Evolutionary conservation across 1,140 invertebrate species (phyloP).

Genomic region (Pseudomyrmex gracilis): DNA sequence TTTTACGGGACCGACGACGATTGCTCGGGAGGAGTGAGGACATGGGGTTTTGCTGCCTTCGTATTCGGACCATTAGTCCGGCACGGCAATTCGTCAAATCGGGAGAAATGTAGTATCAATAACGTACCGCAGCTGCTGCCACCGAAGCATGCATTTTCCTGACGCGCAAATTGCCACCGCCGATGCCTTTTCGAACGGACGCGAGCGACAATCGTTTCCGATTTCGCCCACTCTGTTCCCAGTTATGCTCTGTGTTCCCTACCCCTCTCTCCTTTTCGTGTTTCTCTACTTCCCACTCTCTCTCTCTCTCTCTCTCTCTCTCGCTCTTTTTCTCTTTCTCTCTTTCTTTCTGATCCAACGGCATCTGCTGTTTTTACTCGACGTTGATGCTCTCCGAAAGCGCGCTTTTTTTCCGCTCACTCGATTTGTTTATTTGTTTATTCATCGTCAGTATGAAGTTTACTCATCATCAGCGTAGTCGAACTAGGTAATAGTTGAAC

Average conservation of each 20-base stretch:
- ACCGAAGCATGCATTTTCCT: constrained; percentile 83
- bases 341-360: neutral
- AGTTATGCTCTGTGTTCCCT: neutral
- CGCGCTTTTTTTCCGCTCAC: constrained; percentile 58
- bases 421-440: constrained; percentile 60
- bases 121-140: constrained; percentile 85
- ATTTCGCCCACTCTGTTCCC: constrained; percentile 61
- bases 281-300: neutral
- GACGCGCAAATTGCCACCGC: constrained; percentile 80
- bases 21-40: constrained; percentile 50
- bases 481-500: constrained; percentile 22
- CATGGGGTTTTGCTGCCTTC: constrained; percentile 69
- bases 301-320: neutral
- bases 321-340: constrained; percentile 1
- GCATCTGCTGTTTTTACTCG: constrained; percentile 61
- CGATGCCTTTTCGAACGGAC: constrained; percentile 59
- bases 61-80: constrained; percentile 85
- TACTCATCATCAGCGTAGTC: no score
- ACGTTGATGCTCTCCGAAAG: constrained; percentile 57
- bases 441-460: constrained; percentile 51
- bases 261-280: neutral
- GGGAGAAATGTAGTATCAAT: constrained; percentile 86
- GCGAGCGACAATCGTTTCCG: constrained; percentile 75
- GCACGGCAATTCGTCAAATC: constrained; percentile 85
- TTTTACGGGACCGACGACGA: constrained; percentile 76